Evolutionary conservation across 2,797 vertebrate species (phyloP).

Genomic region (Neoniphon sammara): DNA sequence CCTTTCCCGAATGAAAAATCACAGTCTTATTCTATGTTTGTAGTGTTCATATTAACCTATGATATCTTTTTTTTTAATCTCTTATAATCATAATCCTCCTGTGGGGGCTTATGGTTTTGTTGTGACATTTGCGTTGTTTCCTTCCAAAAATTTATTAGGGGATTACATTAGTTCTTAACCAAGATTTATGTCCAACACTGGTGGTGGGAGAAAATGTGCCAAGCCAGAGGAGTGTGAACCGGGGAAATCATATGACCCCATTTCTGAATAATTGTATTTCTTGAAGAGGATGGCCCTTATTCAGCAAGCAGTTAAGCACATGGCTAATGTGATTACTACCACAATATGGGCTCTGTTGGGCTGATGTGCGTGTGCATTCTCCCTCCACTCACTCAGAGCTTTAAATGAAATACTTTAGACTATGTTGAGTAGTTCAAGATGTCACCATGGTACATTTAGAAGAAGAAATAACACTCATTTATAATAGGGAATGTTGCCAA

Average conservation of each 20-base stretch:
- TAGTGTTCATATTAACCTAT: neutral
- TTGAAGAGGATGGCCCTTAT: slow-evolving; percentile 70
- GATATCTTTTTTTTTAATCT: neutral
- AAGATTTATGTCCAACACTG: slow-evolving; percentile 13
- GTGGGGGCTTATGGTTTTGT: neutral
- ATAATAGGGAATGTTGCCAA: neutral
- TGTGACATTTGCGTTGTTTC: neutral
- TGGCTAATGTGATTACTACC: slow-evolving; percentile 82
- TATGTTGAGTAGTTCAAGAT: slow-evolving; percentile 8
- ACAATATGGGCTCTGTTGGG: slow-evolving; percentile 80
- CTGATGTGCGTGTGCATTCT: slow-evolving; percentile 41
- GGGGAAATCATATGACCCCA: slow-evolving; percentile 78
- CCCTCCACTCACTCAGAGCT: slow-evolving; percentile 16
- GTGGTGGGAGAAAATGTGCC: slow-evolving; percentile 32
- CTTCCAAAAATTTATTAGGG: neutral
- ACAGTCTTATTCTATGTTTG: neutral
- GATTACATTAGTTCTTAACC: slow-evolving; percentile 11
- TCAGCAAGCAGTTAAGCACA: slow-evolving; percentile 75
- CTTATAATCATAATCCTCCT: neutral
- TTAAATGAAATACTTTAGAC: neutral
- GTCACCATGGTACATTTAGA: neutral
- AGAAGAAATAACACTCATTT: neutral
- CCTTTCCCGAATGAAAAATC: neutral
- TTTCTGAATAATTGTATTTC: slow-evolving; percentile 77
- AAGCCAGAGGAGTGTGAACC: slow-evolving; percentile 30